Evolutionary conservation across 1,140 invertebrate species (phyloP).

Genomic region (Pygmarrhopalites habei): DNA sequence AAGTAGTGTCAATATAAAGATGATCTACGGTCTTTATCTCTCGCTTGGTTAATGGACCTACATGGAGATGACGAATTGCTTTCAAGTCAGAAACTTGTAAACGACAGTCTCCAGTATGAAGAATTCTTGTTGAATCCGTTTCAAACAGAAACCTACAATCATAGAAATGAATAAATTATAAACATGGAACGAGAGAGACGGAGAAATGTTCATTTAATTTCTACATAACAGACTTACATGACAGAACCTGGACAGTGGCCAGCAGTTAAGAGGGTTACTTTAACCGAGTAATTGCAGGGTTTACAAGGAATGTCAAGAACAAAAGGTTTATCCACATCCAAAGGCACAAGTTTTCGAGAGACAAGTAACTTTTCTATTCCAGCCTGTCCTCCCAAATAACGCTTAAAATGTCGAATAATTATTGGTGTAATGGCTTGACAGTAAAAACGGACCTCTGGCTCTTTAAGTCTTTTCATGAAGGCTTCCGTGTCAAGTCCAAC

Average conservation of each 20-base stretch:
- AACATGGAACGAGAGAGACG: neutral
- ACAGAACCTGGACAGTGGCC: constrained; percentile 65
- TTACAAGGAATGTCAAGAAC: constrained; percentile 42
- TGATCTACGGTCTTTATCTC: constrained; percentile 51
- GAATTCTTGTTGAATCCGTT: constrained; percentile 45
- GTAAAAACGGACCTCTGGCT: constrained; percentile 23
- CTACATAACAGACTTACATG: constrained; percentile 54
- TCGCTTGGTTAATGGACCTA: constrained; percentile 39
- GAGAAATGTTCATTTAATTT: neutral
- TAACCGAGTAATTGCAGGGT: constrained; percentile 41
- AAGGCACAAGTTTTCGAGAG: constrained; percentile 41
- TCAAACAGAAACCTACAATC: constrained; percentile 54
- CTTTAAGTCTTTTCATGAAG: constrained; percentile 39
- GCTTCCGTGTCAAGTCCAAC: constrained; percentile 47
- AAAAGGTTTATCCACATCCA: constrained; percentile 42
- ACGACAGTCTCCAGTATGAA: constrained; percentile 67
- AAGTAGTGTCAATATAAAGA: constrained; percentile 65
- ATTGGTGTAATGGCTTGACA: constrained; percentile 20
- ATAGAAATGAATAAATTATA: neutral
- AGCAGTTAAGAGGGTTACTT: constrained; percentile 55
- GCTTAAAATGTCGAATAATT: constrained; percentile 11
- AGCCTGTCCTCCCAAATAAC: constrained; percentile 24
- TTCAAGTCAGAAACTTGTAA: constrained; percentile 49
- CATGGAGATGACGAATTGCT: constrained; percentile 52
- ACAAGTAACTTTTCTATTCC: constrained; percentile 31